Evolutionary conservation across 2,113 vertebrate genomes (phyloP).

Genomic region (Marcusenius ussheri): DNA sequence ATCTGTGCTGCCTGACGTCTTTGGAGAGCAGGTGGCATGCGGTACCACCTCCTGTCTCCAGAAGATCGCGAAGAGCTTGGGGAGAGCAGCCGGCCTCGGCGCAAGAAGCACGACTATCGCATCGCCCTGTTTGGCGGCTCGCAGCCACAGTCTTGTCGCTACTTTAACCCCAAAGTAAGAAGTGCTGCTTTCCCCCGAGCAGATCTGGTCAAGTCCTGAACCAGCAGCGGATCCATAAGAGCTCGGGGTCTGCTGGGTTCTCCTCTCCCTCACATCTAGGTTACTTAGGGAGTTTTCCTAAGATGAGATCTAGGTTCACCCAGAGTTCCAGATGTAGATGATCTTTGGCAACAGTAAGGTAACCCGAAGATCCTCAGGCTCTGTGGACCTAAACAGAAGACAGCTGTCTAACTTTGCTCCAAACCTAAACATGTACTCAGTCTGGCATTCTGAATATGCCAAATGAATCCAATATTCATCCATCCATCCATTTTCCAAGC

Average conservation of each 20-base stretch:
- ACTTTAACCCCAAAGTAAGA: slow-evolving; percentile 92
- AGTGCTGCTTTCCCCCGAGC: background rate
- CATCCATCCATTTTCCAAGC: too few relatives aligned
- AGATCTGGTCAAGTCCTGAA: background rate
- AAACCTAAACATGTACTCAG: background rate
- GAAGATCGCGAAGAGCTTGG: slow-evolving; percentile 90
- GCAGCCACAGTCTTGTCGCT: slow-evolving; percentile 93
- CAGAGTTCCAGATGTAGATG: background rate
- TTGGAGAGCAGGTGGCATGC: slow-evolving; percentile 66
- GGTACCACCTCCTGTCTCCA: slow-evolving; percentile 76
- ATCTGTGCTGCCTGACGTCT: background rate
- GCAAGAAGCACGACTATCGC: slow-evolving; percentile 89
- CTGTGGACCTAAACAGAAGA: background rate
- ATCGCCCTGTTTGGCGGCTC: slow-evolving; percentile 94
- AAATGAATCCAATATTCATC: too few relatives aligned
- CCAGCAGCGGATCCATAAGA: background rate
- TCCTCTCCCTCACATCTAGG: background rate
- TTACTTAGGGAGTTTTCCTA: background rate
- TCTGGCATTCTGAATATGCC: background rate
- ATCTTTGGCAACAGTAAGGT: background rate
- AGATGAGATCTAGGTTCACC: background rate
- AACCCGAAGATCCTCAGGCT: background rate
- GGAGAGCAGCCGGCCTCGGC: slow-evolving; percentile 81
- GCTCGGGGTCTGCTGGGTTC: background rate
- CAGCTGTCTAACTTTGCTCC: background rate